phyloP scores from a whole-genome alignment of 2,113 vertebrate species.

The Heterotilapia buettikoferi region DNA sequence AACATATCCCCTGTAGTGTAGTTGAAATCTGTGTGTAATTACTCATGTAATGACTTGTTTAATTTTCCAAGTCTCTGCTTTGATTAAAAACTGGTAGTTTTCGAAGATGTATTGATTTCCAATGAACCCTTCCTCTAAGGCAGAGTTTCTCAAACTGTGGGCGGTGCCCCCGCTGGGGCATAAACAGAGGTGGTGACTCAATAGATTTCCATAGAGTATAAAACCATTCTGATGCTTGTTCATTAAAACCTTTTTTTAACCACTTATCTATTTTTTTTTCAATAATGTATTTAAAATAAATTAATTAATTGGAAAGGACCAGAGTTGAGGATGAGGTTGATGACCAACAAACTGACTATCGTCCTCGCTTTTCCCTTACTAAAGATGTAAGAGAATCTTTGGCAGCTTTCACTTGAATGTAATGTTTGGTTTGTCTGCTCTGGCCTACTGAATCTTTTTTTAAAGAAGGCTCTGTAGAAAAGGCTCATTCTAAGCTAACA shows the following conservation, averaged over 20 bases:
- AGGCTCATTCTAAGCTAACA: background rate
- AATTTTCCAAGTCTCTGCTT: background rate
- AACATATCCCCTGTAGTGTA: background rate
- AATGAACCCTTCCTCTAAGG: background rate
- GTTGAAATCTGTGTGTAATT: background rate
- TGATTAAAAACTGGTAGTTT: background rate
- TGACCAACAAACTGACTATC: background rate
- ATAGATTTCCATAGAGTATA: background rate
- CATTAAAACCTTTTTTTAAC: accelerated
- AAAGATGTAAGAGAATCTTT: background rate
- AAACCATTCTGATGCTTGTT: background rate
- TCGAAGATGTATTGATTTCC: background rate
- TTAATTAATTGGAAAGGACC: accelerated
- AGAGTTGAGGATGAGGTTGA: background rate
- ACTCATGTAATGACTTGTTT: background rate
- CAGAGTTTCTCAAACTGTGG: background rate
- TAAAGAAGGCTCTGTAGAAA: background rate
- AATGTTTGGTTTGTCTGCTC: background rate
- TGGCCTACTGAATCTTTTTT: background rate
- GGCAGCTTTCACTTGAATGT: background rate
- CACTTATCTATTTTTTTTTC: background rate
- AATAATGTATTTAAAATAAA: background rate
- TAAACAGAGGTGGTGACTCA: background rate
- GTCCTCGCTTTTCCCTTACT: background rate
- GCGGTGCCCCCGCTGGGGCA: accelerated